Evolutionary conservation across 2,797 vertebrate genomes (phyloP).

Genomic region (Lates japonicus): DNA sequence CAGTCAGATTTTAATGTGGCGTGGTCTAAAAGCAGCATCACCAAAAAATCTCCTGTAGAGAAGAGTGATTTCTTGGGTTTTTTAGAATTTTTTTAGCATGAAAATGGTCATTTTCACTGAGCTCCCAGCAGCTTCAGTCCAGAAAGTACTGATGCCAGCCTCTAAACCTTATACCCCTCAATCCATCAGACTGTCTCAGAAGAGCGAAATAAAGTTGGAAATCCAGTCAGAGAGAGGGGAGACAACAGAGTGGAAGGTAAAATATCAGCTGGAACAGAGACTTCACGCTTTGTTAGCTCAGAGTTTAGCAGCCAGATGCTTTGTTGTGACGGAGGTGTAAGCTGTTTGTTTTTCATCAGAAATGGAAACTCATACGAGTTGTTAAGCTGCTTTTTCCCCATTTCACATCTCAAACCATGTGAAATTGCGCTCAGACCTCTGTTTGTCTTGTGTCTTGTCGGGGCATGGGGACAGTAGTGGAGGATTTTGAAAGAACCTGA

Average conservation of each 20-base stretch:
- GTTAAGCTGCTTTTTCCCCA: conserved; percentile 54
- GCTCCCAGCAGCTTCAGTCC: background rate
- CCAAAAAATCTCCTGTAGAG: no score
- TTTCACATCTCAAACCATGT: conserved; percentile 50
- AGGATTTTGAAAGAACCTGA: conserved; percentile 24
- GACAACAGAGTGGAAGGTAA: conserved; percentile 21
- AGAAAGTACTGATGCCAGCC: background rate
- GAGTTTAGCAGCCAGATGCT: conserved; percentile 31
- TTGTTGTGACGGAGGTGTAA: conserved; percentile 48
- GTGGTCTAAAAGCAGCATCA: no score
- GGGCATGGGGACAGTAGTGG: conserved; percentile 26
- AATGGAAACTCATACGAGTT: conserved; percentile 19
- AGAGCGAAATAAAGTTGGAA: conserved; percentile 9
- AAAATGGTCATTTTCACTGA: background rate
- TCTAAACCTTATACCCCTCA: background rate
- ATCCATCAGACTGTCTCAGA: conserved; percentile 22
- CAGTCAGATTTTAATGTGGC: no score
- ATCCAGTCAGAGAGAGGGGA: conserved; percentile 20
- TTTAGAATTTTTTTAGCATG: no score
- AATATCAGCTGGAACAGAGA: conserved; percentile 38
- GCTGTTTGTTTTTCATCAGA: conserved; percentile 17
- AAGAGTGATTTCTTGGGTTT: no score
- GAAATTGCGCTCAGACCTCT: conserved; percentile 43
- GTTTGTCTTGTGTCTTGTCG: conserved; percentile 36
- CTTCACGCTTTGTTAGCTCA: conserved; percentile 43